Base-by-base conservation (phyloP, 2,113 vertebrate species). In the Myiozetetes cayanensis region DNA sequence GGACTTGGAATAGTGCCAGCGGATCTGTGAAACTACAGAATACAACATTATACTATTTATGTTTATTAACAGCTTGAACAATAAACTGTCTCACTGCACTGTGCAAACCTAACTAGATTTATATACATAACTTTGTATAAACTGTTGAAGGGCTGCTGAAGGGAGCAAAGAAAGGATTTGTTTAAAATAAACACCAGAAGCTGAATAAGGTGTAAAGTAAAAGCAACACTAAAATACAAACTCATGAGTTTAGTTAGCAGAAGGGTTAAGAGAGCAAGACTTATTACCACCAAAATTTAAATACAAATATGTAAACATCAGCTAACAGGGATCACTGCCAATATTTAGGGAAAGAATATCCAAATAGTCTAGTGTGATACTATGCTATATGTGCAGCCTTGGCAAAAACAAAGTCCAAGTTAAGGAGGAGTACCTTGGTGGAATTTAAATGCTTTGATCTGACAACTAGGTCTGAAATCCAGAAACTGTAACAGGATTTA, bases 401-500 rank as follows among this genome's bases (percentile, higher is more conserved):
- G 53, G 44, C 28, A 78, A 81, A 94, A 95, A 15, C 21, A 55
- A 71, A 87, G 58, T 33, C 50, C 31, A 5, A 92, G 80, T 30
- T 73, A 65, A 67, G 49, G 62, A 87, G 37, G 35, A 89, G 49
- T 20, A 87, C 58, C 43, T 53, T 66, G 81, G 49, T 21, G 28
- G 52, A 96, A 94, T 83, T 73, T 39, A 82, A 91, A 61, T 35
- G 58, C 85, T 95, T 85, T 91, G 67, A 89, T 92, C 77, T 95
- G 70, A 91, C 80, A 89, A 82, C 22, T 10, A 79, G 66, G 52
- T 65, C 25, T 90, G 58, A 94, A 91, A 68, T 66, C 35, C 30
- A 52, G 37, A 93, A 87, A 91, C 66, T 66, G 74, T 85, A 91
- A 61, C 20, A 89, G 74, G 89, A 89, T 90, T 93, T 93, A 65